Evolutionary conservation across 2,888 invertebrate species (phyloP), one percentile per base, ranked within the genome.

Genomic region (Subacronicta megacephala): DNA sequence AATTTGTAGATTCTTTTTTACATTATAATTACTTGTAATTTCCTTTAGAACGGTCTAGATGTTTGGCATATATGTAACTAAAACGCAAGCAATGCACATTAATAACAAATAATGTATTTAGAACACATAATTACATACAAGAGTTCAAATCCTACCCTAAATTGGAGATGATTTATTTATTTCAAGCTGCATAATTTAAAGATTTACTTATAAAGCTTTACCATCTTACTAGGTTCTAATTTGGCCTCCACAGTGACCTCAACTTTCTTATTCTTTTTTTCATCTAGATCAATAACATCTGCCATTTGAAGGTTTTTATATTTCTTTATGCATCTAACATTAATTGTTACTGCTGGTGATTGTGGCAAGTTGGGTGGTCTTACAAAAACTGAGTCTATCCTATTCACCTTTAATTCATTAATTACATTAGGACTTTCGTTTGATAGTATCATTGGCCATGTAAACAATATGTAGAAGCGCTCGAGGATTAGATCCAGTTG

Each of bases 361-460:
- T 58, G 36, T 18, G 65, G 72, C 23, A 63, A 35, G 37, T 23
- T 36, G 7, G 46, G 50, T 23, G 58, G 69, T 40, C 60, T 57
- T 0, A 40, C 12, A 46, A 54, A 62, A 42, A 49, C 38, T 3
- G 64, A 57, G 44, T 55, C 35, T 29, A 0, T 54, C 43, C 53
- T 58, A 10, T 46, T 15, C 7, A 38, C 10, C 16, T 44, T 46
- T 26, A 43, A 18, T 15, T 36, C 41, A 31, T 7, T 35, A 29
- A 20, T 43, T 2, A 57, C 50, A 33, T 2, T 18, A 17, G 72
- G 75, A 3, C 33, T 12, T 57, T 79, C 81, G 71, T 87, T 88
- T 0, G 92, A 88, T n/a, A 91, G 76, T 29, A 90, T 59, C 82
- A 90, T 76, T 12, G 92, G 90, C 89, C 90, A 90, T 29, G 89